Evolutionary conservation across 2,113 vertebrate species (phyloP), one percentile per base, ranked within the genome.

Genomic region (Hippoglossus stenolepis): DNA sequence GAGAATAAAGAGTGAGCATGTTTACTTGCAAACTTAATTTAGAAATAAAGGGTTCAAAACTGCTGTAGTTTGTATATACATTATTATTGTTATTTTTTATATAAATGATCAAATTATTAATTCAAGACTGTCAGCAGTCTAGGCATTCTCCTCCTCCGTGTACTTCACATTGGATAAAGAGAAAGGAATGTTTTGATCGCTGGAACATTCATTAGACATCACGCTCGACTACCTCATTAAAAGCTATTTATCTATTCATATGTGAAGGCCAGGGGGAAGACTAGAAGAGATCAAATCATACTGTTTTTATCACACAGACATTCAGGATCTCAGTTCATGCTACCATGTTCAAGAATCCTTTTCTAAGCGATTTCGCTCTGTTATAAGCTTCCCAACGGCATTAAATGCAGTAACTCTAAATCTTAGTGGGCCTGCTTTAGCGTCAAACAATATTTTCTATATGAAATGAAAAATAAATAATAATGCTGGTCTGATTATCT

Each of bases 361-460:
- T 6, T 49, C 17, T 5, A 18, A 49, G 45, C 7, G 2, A 17
- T 49, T 15, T 49, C 1, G 4, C 15, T 18, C 45, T 5, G 45
- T 47, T 17, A 13, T 23, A 14, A 38, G 58, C 51, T 54, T 56
- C 45, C 62, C 51, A 35, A 63, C 45, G 11, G 5, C 2, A 61
- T 82, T 77, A 57, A 62, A 70, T 64, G 20, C 20, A 20, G 1
- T 15, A 67, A 24, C 11, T 79, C 47, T 28, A 38, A 59, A 73
- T 66, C 35, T 78, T 47, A 79, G 54, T 1, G 24, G 13, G 13
- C 56, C 21, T 9, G 20, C 43, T 74, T n/a, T 14, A 75, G 18
- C 31, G 20, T 38, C 21, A 74, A 61, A 65, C 6, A 72, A 35
- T 31, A 66, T 65, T 20, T 38, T 82, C 57, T 70, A 28, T 20